Conservation (phyloP, 1,140 invertebrate species). For the Pseudoatta argentina region DNA sequence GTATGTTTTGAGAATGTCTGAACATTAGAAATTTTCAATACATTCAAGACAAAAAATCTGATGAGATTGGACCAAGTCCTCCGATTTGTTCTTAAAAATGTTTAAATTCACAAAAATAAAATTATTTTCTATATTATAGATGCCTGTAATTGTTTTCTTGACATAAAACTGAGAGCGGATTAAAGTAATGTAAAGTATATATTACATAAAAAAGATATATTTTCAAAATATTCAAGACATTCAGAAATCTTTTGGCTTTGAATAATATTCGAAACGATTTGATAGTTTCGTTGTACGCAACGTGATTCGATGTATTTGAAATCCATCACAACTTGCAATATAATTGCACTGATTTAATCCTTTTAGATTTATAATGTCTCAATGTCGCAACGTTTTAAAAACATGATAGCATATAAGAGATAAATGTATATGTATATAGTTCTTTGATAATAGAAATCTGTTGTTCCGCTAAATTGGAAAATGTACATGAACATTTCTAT, state of each 20-base stretch:
- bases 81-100: background rate
- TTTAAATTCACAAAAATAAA: background rate
- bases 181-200: background rate
- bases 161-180: background rate
- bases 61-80: no score
- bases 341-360: background rate
- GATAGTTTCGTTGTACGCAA: background rate
- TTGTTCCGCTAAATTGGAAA: background rate
- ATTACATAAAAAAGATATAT: background rate
- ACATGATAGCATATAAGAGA: background rate
- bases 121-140: background rate
- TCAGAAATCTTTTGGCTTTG: background rate
- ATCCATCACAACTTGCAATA: background rate
- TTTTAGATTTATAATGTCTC: background rate
- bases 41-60: no score
- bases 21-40: background rate
- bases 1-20: background rate
- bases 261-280: background rate
- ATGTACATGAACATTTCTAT: conserved; percentile 2
- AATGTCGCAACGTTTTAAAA: conserved; percentile 5
- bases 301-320: background rate
- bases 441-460: background rate
- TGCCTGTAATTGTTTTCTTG: background rate
- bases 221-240: background rate
- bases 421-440: background rate